Evolutionary conservation across 2,888 invertebrate genomes (phyloP), one percentile per base, ranked within the genome.

Genomic region (Plagodis dolabraria): DNA sequence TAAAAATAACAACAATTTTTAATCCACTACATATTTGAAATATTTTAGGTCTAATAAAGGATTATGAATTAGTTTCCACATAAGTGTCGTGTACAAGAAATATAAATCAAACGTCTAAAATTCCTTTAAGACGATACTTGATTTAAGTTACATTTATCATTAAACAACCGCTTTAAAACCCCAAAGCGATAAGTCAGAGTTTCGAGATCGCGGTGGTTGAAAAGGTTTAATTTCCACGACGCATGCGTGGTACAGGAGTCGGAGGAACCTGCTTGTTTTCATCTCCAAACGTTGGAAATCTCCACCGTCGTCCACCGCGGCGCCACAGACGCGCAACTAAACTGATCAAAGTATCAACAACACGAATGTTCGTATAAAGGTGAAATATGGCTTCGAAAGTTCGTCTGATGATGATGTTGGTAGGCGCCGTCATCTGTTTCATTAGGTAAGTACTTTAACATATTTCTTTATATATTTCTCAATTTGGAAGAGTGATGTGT

Each of bases 301-400:
- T 67, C 72, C 71, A 69, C 75, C 70, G 68, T 64, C 71, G 75
- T 74, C 77, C 69, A 70, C 72, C 63, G 76, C 76, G 77, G 76
- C 78, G 76, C 78, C 77, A 76, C 75, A 77, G 72, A 73, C 76
- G 75, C 82, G 74, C 66, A 68, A 74, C 60, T 52, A 64, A 42
- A 67, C 64, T 70, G 53, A 36, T 58, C 48, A 53, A 64, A 44
- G 38, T 58, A 57, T 63, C 67, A 64, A 67, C 68, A 66, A 69
- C 50, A 63, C 50, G 38, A 33, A 63, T 67, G 61, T 59, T 47
- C 47, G 43, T n/a, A 51, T 53, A 63, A 33, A 43, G 11, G 50
- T 38, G 33, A 33, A 35, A 47, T 36, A 52, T 59, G 52, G 36
- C 33, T 11, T 42, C 45, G 8, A 48, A 47, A 47, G 33, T 45